Percentiles rank a stretch among this genome's conserved stretches.
phyloP scores from a whole-genome alignment of 2,888 invertebrate species.

The Blastobasis lacticolella region DNA sequence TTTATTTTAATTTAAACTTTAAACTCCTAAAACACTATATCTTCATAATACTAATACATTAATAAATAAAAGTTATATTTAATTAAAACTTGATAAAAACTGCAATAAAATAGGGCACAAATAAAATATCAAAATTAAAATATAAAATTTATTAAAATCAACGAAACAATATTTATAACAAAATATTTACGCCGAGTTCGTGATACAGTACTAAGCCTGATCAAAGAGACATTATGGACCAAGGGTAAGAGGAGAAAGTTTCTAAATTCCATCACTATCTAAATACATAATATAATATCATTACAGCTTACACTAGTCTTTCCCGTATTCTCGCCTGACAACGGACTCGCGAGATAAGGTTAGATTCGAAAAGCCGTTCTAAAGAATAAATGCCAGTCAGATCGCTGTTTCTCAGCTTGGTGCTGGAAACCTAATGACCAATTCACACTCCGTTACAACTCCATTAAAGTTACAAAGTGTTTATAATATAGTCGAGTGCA shows the following conservation, averaged over 20 bases:
- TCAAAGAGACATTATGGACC: too few relatives aligned
- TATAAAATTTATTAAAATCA: slow-evolving; percentile 63
- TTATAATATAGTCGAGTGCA: too few relatives aligned
- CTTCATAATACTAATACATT: too few relatives aligned
- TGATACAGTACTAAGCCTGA: slow-evolving; percentile 22
- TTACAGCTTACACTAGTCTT: not conserved
- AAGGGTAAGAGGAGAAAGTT: slow-evolving; percentile 37
- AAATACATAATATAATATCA: not conserved
- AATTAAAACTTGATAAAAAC: not conserved
- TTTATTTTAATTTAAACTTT: not conserved
- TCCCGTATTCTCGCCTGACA: not conserved
- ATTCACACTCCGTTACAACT: too few relatives aligned
- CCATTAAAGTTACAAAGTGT: too few relatives aligned
- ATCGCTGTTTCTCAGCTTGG: too few relatives aligned
- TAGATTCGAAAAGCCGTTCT: not conserved
- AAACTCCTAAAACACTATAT: not conserved
- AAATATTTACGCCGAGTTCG: slow-evolving; percentile 37
- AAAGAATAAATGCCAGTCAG: too few relatives aligned
- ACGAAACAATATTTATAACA: slow-evolving; percentile 61
- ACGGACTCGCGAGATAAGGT: not conserved
- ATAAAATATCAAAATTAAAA: slow-evolving; percentile 41
- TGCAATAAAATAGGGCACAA: slow-evolving; percentile 25
- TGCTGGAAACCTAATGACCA: too few relatives aligned
- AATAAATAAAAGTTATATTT: too few relatives aligned
- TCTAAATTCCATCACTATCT: slow-evolving; percentile 18